Conservation (phyloP, 2,113 vertebrate species). For the Microtus richardsoni region DNA sequence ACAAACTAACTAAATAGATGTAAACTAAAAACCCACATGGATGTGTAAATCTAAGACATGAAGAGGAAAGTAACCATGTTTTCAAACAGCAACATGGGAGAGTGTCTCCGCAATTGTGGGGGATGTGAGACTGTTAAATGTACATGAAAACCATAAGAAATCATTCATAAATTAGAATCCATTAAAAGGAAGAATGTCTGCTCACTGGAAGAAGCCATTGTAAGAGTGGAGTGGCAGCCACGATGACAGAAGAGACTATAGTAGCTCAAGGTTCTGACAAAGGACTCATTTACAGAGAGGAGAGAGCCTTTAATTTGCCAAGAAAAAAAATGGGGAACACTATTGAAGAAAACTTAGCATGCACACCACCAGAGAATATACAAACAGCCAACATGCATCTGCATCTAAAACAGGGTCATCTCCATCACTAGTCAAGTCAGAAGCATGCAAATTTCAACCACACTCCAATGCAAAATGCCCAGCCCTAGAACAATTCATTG, state of each 20-base stretch:
- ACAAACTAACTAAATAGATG: background rate
- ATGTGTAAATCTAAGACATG: background rate
- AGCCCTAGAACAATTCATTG: background rate
- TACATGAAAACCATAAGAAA: slow-evolving; percentile 11
- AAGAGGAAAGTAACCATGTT: background rate
- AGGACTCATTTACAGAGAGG: slow-evolving; percentile 64
- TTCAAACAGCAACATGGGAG: slow-evolving; percentile 6
- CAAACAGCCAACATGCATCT: background rate
- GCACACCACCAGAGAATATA: slow-evolving; percentile 1
- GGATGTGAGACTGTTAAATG: background rate
- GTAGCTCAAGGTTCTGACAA: slow-evolving; percentile 56
- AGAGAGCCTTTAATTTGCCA: slow-evolving; percentile 57
- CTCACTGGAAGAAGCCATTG: slow-evolving; percentile 52
- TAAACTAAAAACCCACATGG: background rate
- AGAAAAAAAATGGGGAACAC: background rate
- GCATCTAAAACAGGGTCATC: background rate
- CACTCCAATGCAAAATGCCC: background rate
- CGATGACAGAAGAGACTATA: slow-evolving; percentile 17
- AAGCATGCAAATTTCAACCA: background rate
- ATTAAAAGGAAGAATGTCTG: slow-evolving; percentile 61
- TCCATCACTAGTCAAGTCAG: background rate
- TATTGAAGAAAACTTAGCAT: background rate
- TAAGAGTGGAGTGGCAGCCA: slow-evolving; percentile 16
- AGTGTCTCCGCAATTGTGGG: background rate
- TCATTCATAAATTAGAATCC: background rate